Percentiles rank a stretch among this genome's conserved stretches.
These are phyloP conservation scores for Stramonita haemastoma DNA, from an alignment of 2,888 invertebrate genomes.

Conservation along the genomic window DNA sequence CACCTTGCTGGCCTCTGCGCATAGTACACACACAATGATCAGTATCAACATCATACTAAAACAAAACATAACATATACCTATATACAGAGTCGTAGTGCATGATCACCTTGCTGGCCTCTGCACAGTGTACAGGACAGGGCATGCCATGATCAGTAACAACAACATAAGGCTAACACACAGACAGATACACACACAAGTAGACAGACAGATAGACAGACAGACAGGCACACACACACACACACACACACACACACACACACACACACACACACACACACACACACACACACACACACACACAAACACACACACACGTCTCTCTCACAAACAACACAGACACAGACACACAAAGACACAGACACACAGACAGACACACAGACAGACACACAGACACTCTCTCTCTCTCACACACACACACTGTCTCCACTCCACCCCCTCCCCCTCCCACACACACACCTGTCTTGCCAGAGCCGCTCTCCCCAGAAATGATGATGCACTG, in stretches of 20 bases:
- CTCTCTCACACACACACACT: too few species aligned
- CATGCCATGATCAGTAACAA: too few species aligned
- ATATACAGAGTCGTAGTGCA: not conserved
- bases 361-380: not conserved
- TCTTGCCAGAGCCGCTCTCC: constrained; percentile 94
- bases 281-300: constrained; percentile 16
- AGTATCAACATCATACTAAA: too few species aligned
- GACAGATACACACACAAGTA: too few species aligned
- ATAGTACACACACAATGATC: not conserved
- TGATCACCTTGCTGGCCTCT: too few species aligned
- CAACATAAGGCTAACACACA: too few species aligned
- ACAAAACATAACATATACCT: not conserved
- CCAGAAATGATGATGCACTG: constrained; percentile 91
- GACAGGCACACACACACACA: not conserved
- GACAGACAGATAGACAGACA: not conserved
- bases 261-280: not conserved
- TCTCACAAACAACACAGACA: constrained; percentile 2
- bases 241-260: not conserved
- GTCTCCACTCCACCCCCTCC: too few species aligned
- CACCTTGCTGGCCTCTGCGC: too few species aligned
- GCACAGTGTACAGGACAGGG: not conserved
- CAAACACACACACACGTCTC: not conserved
- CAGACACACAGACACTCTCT: too few species aligned
- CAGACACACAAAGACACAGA: constrained; percentile 20
- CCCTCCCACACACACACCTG: constrained; percentile 78